Base-by-base conservation (phyloP, 2,113 vertebrate species). In the Malurus alboscapulatus region DNA sequence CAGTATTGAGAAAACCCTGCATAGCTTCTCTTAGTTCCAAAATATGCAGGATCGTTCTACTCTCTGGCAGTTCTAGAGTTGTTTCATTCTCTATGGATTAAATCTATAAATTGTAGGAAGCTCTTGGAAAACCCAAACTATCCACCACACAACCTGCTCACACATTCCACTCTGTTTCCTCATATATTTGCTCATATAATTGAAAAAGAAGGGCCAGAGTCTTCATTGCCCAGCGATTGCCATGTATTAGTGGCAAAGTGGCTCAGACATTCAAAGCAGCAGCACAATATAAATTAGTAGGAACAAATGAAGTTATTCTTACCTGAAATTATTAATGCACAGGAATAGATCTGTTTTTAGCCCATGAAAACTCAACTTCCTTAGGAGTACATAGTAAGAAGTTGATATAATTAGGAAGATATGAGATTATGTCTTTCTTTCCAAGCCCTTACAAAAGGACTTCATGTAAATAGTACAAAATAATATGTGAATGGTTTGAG, bases 181-280 rank as follows among this genome's bases (percentile, higher is more conserved):
- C 38, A 26, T 3, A 0, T 17, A 40, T 59, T 83, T 61, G 20
- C 30, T 36, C 45, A 30, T 3, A 0, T 3, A 62, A 57, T 1
- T 13, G 16, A 38, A 68, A 85, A 72, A 87, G 7, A 84, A 53
- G 27, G 34, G 84, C 10, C 12, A 29, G n/a, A 73, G 10, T 29
- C 17, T n/a, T 17, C 2, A 1, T 7, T 54, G 51, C 34, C 17
- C 10, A 47, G 22, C 8, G 36, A 79, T 12, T 48, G 22, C 21
- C 21, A 12, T 22, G 21, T 48, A 48, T 22, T 48, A 73, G n/a
- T 4, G 9, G 36, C 21, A 79, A 75, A 0, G 0, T 17, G 25
- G 27, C 50, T 88, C 34, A 42, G 13, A n/a, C 1, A 17, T 29
- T 36, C 42, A 65, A 73, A 86, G 30, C 12, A 42, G 67, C 25